phyloP scores from a whole-genome alignment of 53 echinoderm and acorn worm species.

The Echinarachnius parma region DNA sequence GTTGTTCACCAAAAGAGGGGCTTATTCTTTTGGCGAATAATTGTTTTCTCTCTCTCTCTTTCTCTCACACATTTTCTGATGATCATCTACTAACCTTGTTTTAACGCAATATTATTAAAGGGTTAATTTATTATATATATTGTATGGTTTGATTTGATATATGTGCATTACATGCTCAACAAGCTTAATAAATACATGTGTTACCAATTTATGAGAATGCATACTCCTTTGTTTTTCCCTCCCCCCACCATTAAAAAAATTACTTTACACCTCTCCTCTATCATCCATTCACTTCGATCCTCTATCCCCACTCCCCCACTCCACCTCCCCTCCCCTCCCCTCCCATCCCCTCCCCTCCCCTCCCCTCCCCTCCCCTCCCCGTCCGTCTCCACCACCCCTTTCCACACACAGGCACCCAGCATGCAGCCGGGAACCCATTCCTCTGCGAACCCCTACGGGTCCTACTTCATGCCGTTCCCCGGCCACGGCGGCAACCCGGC shows the following conservation, averaged over 20 bases:
- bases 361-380: neutral
- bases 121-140: too few species aligned
- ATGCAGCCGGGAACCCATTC: conserved; percentile 28
- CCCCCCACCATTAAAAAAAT: neutral
- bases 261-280: neutral
- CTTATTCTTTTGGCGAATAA: too few species aligned
- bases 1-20: too few species aligned
- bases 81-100: too few species aligned
- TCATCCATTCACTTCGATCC: conserved; percentile 5
- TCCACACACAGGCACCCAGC: conserved; percentile 7
- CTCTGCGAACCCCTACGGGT: conserved; percentile 12
- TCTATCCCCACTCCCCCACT: neutral
- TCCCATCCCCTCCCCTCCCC: neutral
- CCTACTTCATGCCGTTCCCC: conserved; percentile 40
- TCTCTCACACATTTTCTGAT: too few species aligned
- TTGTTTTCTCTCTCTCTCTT: too few species aligned
- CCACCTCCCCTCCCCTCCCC: neutral
- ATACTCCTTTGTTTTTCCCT: neutral
- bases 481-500: conserved; percentile 30
- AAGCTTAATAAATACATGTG: too few species aligned
- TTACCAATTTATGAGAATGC: neutral
- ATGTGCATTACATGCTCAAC: too few species aligned
- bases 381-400: neutral
- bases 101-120: too few species aligned
- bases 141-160: too few species aligned